Percentiles rank a stretch among this genome's conserved stretches.
Conservation (phyloP, 2,888 invertebrate genomes). For the Syrphus vitripennis region DNA sequence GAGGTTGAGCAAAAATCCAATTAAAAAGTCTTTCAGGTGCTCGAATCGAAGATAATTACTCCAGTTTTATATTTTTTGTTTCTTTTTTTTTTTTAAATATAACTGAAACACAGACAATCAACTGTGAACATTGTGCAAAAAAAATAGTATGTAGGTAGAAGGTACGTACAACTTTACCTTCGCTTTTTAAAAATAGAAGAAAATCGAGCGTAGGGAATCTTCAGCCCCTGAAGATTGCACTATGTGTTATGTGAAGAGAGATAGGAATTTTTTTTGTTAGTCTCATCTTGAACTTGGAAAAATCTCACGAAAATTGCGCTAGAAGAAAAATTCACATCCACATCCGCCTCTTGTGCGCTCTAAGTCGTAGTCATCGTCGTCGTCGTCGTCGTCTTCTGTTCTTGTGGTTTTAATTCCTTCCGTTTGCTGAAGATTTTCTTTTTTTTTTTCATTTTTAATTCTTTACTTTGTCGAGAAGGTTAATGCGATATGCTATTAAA, state of each 20-base stretch:
- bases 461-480: slow-evolving; percentile 25
- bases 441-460: slow-evolving; percentile 4
- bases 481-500: slow-evolving; percentile 55
- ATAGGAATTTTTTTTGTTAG: slow-evolving; percentile 23
- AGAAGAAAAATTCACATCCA: slow-evolving; percentile 19
- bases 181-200: not conserved
- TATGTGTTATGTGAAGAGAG: not conserved
- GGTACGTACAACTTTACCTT: not conserved
- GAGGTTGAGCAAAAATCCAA: slow-evolving; percentile 72
- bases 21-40: slow-evolving; percentile 73
- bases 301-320: slow-evolving; percentile 52
- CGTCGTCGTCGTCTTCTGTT: not conserved
- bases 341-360: not conserved
- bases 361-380: not conserved
- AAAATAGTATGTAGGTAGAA: not conserved
- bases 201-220: not conserved
- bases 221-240: not conserved
- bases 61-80: slow-evolving; percentile 49
- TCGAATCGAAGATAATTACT: slow-evolving; percentile 72
- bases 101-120: slow-evolving; percentile 30
- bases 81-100: not conserved
- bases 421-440: slow-evolving; percentile 24
- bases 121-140: slow-evolving; percentile 8
- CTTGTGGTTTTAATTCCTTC: slow-evolving; percentile 58
- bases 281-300: slow-evolving; percentile 50